Evolutionary conservation across 2,888 invertebrate genomes (phyloP).

Genomic region (Diplolepis rosae): DNA sequence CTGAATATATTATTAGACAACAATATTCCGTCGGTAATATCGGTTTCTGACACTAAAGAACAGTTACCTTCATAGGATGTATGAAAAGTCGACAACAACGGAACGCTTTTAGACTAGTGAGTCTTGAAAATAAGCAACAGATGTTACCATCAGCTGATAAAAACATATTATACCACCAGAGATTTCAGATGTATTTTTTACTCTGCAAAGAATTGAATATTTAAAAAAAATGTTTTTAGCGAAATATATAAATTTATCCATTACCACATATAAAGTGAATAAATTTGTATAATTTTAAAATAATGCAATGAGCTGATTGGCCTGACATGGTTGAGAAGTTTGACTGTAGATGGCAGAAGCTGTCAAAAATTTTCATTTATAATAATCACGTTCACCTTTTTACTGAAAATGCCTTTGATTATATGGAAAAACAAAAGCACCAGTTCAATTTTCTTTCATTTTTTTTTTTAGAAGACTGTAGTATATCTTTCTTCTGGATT

Average conservation of each 20-base stretch:
- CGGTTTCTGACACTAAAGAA: background rate
- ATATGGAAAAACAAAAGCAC: too few species aligned
- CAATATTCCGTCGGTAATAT: background rate
- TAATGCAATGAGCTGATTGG: background rate
- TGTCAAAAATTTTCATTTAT: background rate
- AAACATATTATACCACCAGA: background rate
- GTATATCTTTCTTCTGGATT: too few species aligned
- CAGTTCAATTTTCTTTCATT: too few species aligned
- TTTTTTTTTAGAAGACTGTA: background rate
- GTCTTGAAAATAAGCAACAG: background rate
- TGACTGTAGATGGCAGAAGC: background rate
- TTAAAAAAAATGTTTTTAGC: background rate
- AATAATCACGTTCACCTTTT: background rate
- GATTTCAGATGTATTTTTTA: background rate
- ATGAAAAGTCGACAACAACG: background rate
- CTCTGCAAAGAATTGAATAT: too few species aligned
- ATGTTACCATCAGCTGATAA: background rate
- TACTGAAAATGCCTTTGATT: too few species aligned
- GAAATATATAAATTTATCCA: background rate
- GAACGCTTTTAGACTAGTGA: background rate
- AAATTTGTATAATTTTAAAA: background rate
- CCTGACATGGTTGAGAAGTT: background rate
- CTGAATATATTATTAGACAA: too few species aligned
- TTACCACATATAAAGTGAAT: background rate
- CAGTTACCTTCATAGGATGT: background rate